Evolutionary conservation across 1,140 invertebrate species (phyloP), one percentile per base, ranked within the genome.

Genomic region (Macrobrachium nipponense): DNA sequence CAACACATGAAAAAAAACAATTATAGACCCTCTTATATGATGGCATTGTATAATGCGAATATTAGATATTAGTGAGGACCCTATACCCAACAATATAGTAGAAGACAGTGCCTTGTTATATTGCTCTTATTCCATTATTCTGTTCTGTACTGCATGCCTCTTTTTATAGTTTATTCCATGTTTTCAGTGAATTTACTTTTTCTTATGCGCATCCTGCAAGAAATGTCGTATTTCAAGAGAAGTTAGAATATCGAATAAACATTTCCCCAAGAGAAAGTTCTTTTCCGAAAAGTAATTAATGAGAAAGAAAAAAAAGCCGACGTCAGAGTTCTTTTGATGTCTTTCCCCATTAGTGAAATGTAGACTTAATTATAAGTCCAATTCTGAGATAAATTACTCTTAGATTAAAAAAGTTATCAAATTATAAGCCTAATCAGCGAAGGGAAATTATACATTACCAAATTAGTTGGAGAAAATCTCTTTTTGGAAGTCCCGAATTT

Each of bases 321-420:
- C 73, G 77, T 82, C 72, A 68, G 36, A 70, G 75, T 66, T 66
- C 23, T 76, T 85, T 86, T 86, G 84, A 86, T 86, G 84, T 80
- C 84, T 76, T 62, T 70, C 77, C 27, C 27, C 59, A 76, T 15
- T 70, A 86, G 77, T 73, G 76, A 86, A 86, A 86, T 73, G 84
- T 80, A 72, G 84, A 86, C 77, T 80, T 86, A 72, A 86, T 86
- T 86, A 86, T 86, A 80, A 86, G 51, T 86, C 78, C 84, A 86
- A 62, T 86, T 86, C 58, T 73, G 58, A 86, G 84, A 80, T 86
- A 86, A 86, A 86, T 86, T 86, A 86, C 77, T 73, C 84, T 72
- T 80, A 86, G 78, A 86, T 86, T 86, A 86, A 86, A 86, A 85
- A 86, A 86, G 77, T 86, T 86, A 86, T 86, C 77, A 86, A 80